Percentiles rank a stretch among this genome's conserved stretches.
These are phyloP conservation scores for Agrilus planipennis DNA, from an alignment of 1,140 invertebrate genomes.

Conservation along the genomic window DNA sequence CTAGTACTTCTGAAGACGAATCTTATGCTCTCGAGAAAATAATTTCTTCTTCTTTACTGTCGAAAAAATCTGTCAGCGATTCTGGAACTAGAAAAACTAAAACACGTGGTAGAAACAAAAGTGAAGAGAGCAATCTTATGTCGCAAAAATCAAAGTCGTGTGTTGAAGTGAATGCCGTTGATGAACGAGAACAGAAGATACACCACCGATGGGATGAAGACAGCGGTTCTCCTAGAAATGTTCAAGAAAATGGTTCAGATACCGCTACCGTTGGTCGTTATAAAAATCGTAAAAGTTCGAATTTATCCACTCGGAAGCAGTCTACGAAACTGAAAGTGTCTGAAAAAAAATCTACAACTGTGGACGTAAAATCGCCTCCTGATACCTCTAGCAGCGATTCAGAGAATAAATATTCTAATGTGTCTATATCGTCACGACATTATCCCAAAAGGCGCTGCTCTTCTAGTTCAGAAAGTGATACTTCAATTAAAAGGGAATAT, in stretches of 20 bases:
- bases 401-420: neutral
- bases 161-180: no score
- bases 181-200: no score
- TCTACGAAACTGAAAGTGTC: no score
- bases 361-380: no score
- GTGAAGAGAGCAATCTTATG: neutral
- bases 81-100: slow-evolving; percentile 15
- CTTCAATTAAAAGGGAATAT: slow-evolving; percentile 1
- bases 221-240: slow-evolving; percentile 5
- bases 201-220: slow-evolving; percentile 6
- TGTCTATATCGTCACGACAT: slow-evolving; percentile 1
- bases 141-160: no score
- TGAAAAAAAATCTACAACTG: no score
- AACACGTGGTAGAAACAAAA: slow-evolving; percentile 9
- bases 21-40: slow-evolving; percentile 15
- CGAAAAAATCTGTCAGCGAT: slow-evolving; percentile 17
- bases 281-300: neutral
- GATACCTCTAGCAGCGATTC: slow-evolving; percentile 5
- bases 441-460: slow-evolving; percentile 5
- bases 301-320: no score
- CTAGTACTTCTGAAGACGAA: slow-evolving; percentile 29
- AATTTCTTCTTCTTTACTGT: no score
- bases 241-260: neutral
- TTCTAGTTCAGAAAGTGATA: slow-evolving; percentile 13
- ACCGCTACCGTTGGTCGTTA: neutral